Base-by-base conservation (phyloP, 2,888 invertebrate genomes). In the Hypselothyrea guttata region DNA sequence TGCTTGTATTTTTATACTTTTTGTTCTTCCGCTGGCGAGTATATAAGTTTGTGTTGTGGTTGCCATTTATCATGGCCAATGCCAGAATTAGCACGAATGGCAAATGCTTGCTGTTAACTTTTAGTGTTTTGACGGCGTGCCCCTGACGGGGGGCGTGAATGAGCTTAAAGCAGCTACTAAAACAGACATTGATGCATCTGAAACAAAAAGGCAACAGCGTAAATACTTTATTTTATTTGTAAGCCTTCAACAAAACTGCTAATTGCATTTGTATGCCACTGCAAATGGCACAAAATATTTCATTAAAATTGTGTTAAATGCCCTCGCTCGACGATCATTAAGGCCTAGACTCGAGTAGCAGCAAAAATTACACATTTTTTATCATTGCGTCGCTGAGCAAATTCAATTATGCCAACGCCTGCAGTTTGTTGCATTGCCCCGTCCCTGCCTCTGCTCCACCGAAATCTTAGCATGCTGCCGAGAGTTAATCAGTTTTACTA, bases 401-500 rank as follows among this genome's bases (percentile, higher is more conserved):
- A 81, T 82, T 75, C 54, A 81, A 81, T 81, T 84, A 82, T 46
- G 44, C 51, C 28, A 59, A 15, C 40, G 53, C 28, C 37, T 33
- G 1, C 38, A 56, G 18, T 9, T 18, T 16, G 30, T n/a, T n/a
- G n/a, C n/a, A n/a, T n/a, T n/a, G n/a, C n/a, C n/a, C n/a, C n/a
- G n/a, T n/a, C n/a, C n/a, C n/a, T n/a, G n/a, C n/a, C n/a, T n/a
- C n/a, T n/a, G n/a, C n/a, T n/a, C n/a, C 35, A 45, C 30, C 11
- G 31, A 49, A 70, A 73, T 78, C 65, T 37, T 46, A 75, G 60
- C 37, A 27, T 47, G 64, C 57, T 65, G 52, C 68, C 60, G 58
- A 53, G 83, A 84, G 79, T 83, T 82, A 82, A 82, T 82, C 81
- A 82, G 81, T 79, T 82, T 82, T 63, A 56, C 75, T 74, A 82